phyloP scores from a whole-genome alignment of 2,797 vertebrate species.

The Semotilus atromaculatus region DNA sequence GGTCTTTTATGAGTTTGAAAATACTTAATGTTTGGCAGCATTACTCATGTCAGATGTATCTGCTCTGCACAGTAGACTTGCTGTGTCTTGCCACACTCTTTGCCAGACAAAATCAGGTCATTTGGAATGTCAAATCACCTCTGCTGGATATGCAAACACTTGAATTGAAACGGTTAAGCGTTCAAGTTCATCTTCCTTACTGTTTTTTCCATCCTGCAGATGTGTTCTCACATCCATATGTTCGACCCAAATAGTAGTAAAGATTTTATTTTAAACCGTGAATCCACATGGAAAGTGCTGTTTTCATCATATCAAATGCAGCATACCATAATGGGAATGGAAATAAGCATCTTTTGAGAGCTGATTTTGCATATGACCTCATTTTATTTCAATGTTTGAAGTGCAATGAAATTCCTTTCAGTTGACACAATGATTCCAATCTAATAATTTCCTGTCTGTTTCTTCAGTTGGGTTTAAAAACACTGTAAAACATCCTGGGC shows the following conservation, averaged over 20 bases:
- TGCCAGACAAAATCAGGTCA: not conserved
- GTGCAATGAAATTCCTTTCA: conserved; percentile 2
- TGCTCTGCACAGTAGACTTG: conserved; percentile 14
- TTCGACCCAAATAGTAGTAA: not conserved
- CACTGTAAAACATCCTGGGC: not conserved
- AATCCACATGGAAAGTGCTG: not conserved
- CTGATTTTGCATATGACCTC: conserved; percentile 26
- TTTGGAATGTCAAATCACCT: conserved; percentile 18
- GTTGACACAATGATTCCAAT: not conserved
- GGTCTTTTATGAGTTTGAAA: conserved; percentile 1
- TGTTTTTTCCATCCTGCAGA: not conserved
- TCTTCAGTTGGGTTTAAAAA: not conserved
- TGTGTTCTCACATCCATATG: not conserved
- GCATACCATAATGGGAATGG: not conserved
- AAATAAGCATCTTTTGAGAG: conserved; percentile 15
- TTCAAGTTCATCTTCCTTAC: not conserved
- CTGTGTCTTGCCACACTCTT: conserved; percentile 30
- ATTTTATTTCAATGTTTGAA: conserved; percentile 22
- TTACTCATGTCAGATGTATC: not conserved
- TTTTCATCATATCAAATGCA: not conserved
- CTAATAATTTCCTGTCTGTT: conserved; percentile 5
- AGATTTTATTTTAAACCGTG: not conserved
- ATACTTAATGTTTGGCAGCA: conserved; percentile 19
- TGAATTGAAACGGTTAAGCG: not conserved
- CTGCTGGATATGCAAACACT: conserved; percentile 2